Evolutionary conservation across 2,797 vertebrate genomes (phyloP).

Genomic region (Scarus forsteni): DNA sequence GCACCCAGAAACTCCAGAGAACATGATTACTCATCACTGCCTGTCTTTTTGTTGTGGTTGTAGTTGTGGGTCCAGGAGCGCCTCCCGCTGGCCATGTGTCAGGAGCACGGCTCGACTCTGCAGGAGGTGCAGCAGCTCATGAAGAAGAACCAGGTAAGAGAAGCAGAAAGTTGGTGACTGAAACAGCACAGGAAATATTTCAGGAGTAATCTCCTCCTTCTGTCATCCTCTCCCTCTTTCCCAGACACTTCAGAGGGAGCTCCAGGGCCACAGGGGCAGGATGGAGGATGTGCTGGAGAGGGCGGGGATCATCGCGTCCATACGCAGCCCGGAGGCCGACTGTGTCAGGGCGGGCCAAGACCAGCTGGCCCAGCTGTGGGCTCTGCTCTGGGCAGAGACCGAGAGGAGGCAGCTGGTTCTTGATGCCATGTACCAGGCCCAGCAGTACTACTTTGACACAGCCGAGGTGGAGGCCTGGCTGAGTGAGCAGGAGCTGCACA

Average conservation of each 20-base stretch:
- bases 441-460: constrained; percentile 95
- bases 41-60: constrained; percentile 30
- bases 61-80: constrained; percentile 95
- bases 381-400: constrained; percentile 85
- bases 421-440: constrained; percentile 92
- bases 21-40: not conserved
- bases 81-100: constrained; percentile 89
- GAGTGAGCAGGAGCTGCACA: constrained; percentile 95
- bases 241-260: constrained; percentile 89
- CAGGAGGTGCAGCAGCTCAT: constrained; percentile 94
- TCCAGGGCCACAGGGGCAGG: constrained; percentile 88
- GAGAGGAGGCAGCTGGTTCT: constrained; percentile 89
- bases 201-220: not conserved
- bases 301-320: constrained; percentile 84
- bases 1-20: not conserved
- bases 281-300: constrained; percentile 92
- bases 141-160: constrained; percentile 94
- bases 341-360: constrained; percentile 84
- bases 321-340: constrained; percentile 89
- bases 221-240: not conserved
- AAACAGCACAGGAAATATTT: not conserved
- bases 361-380: constrained; percentile 88
- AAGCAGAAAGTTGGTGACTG: not conserved
- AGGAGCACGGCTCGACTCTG: constrained; percentile 89
- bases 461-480: constrained; percentile 95